Percentiles rank a stretch among this genome's conserved stretches.
Conservation (phyloP, 2,113 vertebrate species). For the Seriola dumerili region DNA sequence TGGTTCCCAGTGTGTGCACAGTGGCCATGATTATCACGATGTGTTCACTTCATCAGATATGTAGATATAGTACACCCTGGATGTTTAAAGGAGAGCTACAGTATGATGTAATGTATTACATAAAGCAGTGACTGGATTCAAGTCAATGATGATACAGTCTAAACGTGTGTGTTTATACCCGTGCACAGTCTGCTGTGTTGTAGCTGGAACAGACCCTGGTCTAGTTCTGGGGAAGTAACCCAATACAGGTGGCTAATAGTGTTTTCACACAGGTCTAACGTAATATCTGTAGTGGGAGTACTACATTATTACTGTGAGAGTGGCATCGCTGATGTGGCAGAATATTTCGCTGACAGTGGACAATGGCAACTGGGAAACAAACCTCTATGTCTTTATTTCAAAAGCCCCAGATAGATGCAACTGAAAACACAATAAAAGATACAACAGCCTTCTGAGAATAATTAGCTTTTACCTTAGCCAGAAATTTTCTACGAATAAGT, state of each 20-base stretch:
- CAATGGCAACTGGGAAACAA: no score
- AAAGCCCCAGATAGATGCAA: no score
- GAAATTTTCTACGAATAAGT: no score
- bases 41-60: background rate
- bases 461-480: no score
- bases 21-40: background rate
- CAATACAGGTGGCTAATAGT: background rate
- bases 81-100: background rate
- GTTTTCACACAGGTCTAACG: background rate
- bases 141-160: background rate
- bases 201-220: background rate
- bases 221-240: constrained; percentile 15
- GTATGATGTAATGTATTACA: background rate
- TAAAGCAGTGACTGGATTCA: background rate
- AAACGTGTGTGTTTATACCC: background rate
- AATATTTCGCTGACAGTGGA: no score
- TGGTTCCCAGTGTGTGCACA: constrained; percentile 38
- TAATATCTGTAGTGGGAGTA: background rate
- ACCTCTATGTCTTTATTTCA: no score
- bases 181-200: background rate
- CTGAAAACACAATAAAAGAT: no score
- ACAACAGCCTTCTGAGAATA: no score
- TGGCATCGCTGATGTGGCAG: background rate
- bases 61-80: background rate
- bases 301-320: background rate